phyloP scores from a whole-genome alignment of 2,797 vertebrate species.

The Poeciliopsis turneri region DNA sequence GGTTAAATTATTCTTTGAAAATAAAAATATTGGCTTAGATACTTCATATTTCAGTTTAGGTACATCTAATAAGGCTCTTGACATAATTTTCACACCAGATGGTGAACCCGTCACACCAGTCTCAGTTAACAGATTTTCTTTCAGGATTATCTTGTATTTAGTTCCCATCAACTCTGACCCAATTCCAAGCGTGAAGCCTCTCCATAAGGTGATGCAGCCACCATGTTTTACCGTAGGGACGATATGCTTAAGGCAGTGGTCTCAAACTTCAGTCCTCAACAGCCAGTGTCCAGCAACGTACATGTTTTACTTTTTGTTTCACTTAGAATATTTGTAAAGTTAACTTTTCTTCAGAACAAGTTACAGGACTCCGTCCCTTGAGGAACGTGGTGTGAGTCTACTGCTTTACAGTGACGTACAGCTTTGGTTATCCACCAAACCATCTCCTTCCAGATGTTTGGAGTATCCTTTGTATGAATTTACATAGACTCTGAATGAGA shows the following conservation, averaged over 20 bases:
- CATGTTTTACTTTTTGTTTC: conserved; percentile 71
- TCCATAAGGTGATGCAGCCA: neutral
- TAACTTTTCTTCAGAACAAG: conserved; percentile 6
- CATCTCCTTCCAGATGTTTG: neutral
- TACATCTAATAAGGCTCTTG: neutral
- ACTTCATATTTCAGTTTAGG: neutral
- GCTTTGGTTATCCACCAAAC: neutral
- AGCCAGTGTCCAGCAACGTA: no score
- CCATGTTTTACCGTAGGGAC: neutral
- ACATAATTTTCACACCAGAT: neutral
- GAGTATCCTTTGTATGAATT: neutral
- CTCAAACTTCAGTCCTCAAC: no score
- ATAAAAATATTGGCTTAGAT: neutral
- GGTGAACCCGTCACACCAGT: neutral
- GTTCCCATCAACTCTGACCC: neutral
- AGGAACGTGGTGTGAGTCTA: no score
- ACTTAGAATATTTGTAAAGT: conserved; percentile 77
- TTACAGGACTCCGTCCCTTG: no score
- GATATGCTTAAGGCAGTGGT: neutral
- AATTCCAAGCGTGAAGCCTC: neutral
- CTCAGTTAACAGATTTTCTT: neutral
- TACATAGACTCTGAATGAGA: neutral
- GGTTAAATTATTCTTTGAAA: neutral
- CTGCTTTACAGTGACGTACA: neutral
- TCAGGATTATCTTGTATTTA: neutral